Evolutionary conservation across 2,797 vertebrate species (phyloP), one percentile per base, ranked within the genome.

Genomic region (Myotis findleyi): DNA sequence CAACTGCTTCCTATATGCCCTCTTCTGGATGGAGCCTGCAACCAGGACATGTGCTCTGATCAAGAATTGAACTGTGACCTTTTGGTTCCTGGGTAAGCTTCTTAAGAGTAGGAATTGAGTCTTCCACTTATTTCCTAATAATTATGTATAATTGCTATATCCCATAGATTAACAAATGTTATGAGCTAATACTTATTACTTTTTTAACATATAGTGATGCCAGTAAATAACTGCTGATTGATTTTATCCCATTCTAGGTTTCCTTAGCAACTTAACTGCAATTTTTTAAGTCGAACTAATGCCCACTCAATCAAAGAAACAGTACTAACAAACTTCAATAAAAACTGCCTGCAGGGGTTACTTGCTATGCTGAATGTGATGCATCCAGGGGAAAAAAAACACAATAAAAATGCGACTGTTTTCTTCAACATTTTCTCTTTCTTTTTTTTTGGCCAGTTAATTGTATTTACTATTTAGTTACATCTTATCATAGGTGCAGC

Each of bases 211-310:
- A 72, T 66, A 59, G 12, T 33, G 44, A 93, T 79, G n/a, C 14
- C 18, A 75, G 30, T 86, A 41, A 85, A 27, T 87, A 59, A 62
- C 23, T 89, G 59, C 21, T 62, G 53, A 84, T 44, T 59, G 33
- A 72, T 72, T 89, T 93, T 5, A 21, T 53, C 33, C 8, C 7
- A 66, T 87, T 83, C 17, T 84, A 84, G 38, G 9, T 68, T 55
- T 53, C 16, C n/a, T 75, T 82, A 55, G 72, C 53, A 87, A 92
- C 71, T 84, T 89, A 49, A 64, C 57, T 88, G 20, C 14, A 89
- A 1, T 72, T 75, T 75, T 96, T 87, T 64, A 83, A 87, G 41
- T 87, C 73, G 18, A 94, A 62, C 49, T 87, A 92, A 71, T 90
- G 25, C 20, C 25, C 17, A 57, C 18, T 77, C 20, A 38, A 7